Percentiles rank a stretch among this genome's conserved stretches.
Conservation (phyloP, 2,797 vertebrate genomes). For the Clamator glandarius region DNA sequence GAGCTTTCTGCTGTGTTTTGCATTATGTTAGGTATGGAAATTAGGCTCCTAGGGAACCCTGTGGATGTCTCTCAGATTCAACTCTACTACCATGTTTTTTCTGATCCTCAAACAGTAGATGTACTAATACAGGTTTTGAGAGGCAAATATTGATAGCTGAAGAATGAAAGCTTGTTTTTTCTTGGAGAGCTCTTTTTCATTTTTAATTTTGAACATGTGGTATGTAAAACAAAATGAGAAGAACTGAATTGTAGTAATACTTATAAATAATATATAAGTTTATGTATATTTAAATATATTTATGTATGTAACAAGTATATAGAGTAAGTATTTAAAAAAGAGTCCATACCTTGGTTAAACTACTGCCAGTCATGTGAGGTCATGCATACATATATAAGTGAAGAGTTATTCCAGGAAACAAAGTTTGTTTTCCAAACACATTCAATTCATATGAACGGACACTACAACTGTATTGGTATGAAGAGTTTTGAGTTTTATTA, state of each 20-base stretch:
- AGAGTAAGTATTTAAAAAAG: neutral
- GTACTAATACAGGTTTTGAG: neutral
- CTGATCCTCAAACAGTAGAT: neutral
- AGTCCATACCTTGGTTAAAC: neutral
- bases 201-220: neutral
- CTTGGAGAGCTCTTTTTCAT: neutral
- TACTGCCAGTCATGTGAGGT: neutral
- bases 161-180: neutral
- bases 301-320: no score
- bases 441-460: neutral
- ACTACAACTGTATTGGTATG: neutral
- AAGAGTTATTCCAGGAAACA: neutral
- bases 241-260: neutral
- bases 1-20: neutral
- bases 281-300: no score
- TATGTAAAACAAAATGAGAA: neutral
- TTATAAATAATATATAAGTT: neutral
- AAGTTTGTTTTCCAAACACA: neutral
- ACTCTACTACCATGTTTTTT: neutral
- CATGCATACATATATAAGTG: neutral
- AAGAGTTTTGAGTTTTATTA: neutral
- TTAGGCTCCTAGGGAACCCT: neutral
- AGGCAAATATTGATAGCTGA: neutral
- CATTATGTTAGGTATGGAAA: neutral
- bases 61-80: neutral